Evolutionary conservation across 1,140 invertebrate genomes (phyloP).

Genomic region (Heterodera schachtii): DNA sequence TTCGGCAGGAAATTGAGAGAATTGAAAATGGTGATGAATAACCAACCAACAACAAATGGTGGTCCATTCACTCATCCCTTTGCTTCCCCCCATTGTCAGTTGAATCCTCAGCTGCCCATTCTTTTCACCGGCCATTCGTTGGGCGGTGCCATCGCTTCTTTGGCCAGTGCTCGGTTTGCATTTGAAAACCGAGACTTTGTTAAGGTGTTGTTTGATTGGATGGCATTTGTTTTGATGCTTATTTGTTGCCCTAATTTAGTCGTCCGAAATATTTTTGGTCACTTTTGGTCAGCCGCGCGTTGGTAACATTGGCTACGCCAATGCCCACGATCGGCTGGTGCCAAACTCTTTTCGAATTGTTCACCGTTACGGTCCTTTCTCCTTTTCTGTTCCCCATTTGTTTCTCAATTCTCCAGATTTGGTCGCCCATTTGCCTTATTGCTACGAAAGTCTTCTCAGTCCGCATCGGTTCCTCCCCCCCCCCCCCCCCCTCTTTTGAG

Average conservation of each 20-base stretch:
- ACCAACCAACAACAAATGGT: too few species aligned
- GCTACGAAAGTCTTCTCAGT: constrained; percentile 43
- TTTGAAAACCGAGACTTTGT: constrained; percentile 36
- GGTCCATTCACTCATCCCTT: not conserved
- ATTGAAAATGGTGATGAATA: constrained; percentile 21
- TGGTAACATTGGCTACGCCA: constrained; percentile 50
- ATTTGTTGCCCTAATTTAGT: constrained; percentile 5
- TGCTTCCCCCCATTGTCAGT: constrained; percentile 9
- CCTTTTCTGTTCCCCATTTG: not conserved
- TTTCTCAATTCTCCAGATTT: constrained; percentile 29
- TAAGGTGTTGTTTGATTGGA: not conserved
- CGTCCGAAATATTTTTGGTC: constrained; percentile 29
- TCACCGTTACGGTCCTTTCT: constrained; percentile 41
- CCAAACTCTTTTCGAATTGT: constrained; percentile 53
- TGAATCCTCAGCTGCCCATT: constrained; percentile 34
- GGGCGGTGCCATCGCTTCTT: constrained; percentile 48
- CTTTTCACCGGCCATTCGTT: constrained; percentile 55
- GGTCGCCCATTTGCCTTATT: constrained; percentile 52
- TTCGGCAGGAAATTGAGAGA: constrained; percentile 41
- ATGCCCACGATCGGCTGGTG: constrained; percentile 44
- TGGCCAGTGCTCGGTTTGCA: constrained; percentile 54
- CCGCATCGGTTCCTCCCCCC: constrained; percentile 12
- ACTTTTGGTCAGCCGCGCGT: constrained; percentile 56
- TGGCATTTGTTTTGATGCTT: not conserved
- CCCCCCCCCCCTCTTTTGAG: too few species aligned